Evolutionary conservation across 2,797 vertebrate species (phyloP).

Genomic region (Simalia tracyae): DNA sequence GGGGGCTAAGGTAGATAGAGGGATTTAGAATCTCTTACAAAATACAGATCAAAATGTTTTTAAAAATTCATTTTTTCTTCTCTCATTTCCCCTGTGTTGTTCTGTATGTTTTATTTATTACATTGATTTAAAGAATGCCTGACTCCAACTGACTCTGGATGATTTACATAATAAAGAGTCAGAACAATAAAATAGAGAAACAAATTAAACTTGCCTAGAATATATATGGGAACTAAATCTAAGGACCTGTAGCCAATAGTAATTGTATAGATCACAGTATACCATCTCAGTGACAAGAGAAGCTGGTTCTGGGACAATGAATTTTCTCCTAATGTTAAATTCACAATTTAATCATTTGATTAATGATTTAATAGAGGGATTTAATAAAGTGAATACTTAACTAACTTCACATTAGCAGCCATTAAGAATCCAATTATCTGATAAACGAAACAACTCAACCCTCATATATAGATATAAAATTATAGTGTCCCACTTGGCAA

Average conservation of each 20-base stretch:
- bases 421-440: background rate
- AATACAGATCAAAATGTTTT: background rate
- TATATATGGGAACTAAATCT: background rate
- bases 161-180: background rate
- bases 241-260: background rate
- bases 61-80: background rate
- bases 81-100: background rate
- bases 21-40: background rate
- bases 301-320: background rate
- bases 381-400: background rate
- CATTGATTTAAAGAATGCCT: background rate
- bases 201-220: background rate
- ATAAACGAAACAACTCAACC: background rate
- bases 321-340: background rate
- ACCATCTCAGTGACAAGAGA: accelerated
- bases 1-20: background rate
- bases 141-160: background rate
- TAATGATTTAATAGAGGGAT: background rate
- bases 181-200: background rate
- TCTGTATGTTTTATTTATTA: background rate
- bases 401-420: background rate
- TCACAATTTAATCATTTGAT: background rate
- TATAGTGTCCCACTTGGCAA: background rate
- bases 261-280: background rate
- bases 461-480: background rate